Evolutionary conservation across 2,888 invertebrate genomes (phyloP).

Genomic region (Plebejus argus): DNA sequence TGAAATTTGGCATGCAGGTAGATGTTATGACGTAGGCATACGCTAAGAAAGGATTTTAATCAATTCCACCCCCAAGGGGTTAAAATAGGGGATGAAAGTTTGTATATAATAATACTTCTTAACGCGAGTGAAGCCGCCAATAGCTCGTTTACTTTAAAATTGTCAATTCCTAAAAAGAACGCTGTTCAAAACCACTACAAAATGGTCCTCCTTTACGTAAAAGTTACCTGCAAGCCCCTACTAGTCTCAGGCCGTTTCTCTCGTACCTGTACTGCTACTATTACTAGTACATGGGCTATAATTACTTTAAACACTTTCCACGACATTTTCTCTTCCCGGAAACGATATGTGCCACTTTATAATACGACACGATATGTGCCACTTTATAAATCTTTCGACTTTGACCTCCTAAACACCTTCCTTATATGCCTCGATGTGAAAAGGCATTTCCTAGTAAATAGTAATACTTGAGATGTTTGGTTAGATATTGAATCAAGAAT

Average conservation of each 20-base stretch:
- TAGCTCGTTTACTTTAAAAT: too few species aligned
- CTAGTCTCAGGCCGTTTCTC: not conserved
- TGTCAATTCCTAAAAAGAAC: too few species aligned
- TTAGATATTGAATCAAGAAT: not conserved
- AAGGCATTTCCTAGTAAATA: not conserved
- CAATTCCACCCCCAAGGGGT: too few species aligned
- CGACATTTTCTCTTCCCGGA: conserved; percentile 44
- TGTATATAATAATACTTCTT: too few species aligned
- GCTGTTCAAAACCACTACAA: too few species aligned
- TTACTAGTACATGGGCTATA: conserved; percentile 27
- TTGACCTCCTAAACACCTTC: conserved; percentile 16
- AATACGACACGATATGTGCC: conserved; percentile 35
- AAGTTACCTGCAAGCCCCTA: not conserved
- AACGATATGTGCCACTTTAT: conserved; percentile 35
- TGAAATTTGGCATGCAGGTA: too few species aligned
- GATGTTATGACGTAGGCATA: too few species aligned
- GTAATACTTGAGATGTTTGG: not conserved
- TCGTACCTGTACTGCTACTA: not conserved
- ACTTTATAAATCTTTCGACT: conserved; percentile 23
- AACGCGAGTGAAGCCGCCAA: too few species aligned
- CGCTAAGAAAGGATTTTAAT: too few species aligned
- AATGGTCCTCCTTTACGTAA: too few species aligned
- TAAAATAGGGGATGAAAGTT: too few species aligned
- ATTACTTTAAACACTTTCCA: conserved; percentile 41
- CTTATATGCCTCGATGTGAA: not conserved